phyloP scores from a whole-genome alignment of 2,113 vertebrate species.

The Arvicanthis niloticus region DNA sequence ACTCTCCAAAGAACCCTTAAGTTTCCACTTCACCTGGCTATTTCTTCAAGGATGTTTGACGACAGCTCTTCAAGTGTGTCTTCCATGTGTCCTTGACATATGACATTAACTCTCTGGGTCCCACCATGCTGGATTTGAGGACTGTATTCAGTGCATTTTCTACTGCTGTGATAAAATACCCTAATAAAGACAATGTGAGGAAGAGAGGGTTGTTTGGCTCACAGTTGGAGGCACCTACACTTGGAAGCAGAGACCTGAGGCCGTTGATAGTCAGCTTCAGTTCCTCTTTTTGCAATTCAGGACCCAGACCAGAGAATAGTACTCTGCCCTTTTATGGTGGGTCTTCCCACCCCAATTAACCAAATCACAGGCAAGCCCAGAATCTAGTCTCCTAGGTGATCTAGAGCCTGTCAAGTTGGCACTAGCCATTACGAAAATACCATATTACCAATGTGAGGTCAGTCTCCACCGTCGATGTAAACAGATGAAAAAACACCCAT shows the following conservation, averaged over 20 bases:
- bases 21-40: no score
- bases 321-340: not conserved
- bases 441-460: not conserved
- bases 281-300: not conserved
- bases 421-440: not conserved
- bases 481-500: not conserved
- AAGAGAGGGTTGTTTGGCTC: not conserved
- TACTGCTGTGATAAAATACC: not conserved
- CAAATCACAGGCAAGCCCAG: not conserved
- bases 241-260: not conserved
- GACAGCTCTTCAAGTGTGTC: not conserved
- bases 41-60: not conserved
- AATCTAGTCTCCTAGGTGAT: not conserved
- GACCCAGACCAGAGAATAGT: not conserved
- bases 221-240: not conserved
- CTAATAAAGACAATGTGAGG: not conserved
- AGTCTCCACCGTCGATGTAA: not conserved
- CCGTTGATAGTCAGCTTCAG: accelerated
- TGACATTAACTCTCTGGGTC: no score
- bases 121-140: not conserved
- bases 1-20: no score
- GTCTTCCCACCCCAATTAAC: not conserved
- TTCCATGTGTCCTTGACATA: not conserved
- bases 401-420: not conserved
- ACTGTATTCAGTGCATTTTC: not conserved